Percentiles rank a stretch among this genome's conserved stretches.
Evolutionary conservation across 64 coral and sea anemone species (phyloP).

Genomic region (Montipora sp.): DNA sequence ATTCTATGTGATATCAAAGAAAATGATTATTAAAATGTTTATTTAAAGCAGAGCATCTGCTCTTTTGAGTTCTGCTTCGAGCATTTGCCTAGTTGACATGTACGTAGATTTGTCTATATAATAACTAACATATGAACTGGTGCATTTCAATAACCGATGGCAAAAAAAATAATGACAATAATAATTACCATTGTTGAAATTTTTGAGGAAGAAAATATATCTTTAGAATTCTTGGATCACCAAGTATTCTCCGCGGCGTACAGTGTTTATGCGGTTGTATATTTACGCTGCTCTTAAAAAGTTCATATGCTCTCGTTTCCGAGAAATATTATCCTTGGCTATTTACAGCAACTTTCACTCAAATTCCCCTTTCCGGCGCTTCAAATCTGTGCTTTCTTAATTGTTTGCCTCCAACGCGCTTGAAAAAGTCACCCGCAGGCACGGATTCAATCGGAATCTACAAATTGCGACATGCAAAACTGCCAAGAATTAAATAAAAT

Average conservation of each 20-base stretch:
- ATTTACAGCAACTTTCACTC: neutral
- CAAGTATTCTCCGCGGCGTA: no score
- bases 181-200: no score
- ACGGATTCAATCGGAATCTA: conserved; percentile 20
- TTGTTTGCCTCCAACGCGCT: neutral
- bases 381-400: neutral
- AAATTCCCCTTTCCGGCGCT: neutral
- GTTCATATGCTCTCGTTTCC: no score
- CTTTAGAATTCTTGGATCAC: no score
- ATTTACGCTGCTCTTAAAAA: no score
- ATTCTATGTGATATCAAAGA: conserved; percentile 37
- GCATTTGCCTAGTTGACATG: neutral
- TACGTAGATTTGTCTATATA: neutral
- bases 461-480: neutral
- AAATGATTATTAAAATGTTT: conserved; percentile 42
- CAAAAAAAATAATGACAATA: no score
- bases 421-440: neutral
- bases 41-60: conserved; percentile 52
- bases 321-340: neutral
- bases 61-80: neutral
- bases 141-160: no score
- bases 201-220: no score
- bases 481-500: neutral
- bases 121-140: neutral
- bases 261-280: no score